Evolutionary conservation across 1,140 invertebrate species (phyloP).

Genomic region (Aporrectodea caliginosa): DNA sequence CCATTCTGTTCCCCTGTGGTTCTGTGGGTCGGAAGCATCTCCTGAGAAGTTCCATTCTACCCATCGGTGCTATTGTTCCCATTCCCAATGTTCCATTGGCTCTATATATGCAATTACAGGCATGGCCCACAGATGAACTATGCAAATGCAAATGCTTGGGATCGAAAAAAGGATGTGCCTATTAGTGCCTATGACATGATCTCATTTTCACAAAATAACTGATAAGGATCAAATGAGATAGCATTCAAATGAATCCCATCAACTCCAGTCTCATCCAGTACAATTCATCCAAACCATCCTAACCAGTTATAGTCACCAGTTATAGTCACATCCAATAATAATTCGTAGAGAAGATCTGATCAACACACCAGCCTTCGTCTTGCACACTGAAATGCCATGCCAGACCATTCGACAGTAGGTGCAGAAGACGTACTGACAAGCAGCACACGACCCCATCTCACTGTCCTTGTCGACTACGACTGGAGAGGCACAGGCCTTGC

Average conservation of each 20-base stretch:
- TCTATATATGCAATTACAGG: no score
- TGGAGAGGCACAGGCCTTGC: conserved; percentile 57
- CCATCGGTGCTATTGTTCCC: no score
- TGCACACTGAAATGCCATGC: conserved; percentile 67
- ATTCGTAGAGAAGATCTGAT: background rate
- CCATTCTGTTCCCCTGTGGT: no score
- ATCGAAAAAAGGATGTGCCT: no score
- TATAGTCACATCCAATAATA: background rate
- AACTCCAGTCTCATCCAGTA: background rate
- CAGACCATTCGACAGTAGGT: conserved; percentile 64
- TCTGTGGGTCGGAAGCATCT: no score
- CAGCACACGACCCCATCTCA: conserved; percentile 59
- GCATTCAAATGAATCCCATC: background rate
- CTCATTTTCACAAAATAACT: background rate
- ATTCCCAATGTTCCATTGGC: no score
- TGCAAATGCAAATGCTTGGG: no score
- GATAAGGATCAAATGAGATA: background rate
- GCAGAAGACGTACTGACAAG: conserved; percentile 66
- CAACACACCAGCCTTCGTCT: conserved; percentile 47
- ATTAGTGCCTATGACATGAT: background rate
- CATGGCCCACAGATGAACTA: no score
- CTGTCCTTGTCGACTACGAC: conserved; percentile 60
- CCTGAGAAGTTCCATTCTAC: no score
- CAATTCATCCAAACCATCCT: no score
- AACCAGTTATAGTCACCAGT: no score